A percentile compares a stretch with the other conserved stretches of the same genome.
Conservation (phyloP, 2,888 invertebrate species). For the Agrochola litura region DNA sequence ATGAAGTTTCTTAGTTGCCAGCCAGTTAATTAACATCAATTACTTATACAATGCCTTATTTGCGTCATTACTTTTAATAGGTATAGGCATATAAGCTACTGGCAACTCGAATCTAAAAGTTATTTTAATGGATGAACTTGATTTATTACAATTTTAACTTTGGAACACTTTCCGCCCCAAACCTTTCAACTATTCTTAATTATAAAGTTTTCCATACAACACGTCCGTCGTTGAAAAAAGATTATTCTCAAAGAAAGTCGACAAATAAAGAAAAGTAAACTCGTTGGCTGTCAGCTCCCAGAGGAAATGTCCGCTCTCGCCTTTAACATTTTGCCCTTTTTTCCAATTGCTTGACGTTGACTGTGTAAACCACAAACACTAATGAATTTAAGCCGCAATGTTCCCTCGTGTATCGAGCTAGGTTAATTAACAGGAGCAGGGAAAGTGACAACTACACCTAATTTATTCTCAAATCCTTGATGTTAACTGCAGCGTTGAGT, state of each 20-base stretch:
- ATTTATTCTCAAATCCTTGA: conserved; percentile 32
- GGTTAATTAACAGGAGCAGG: conserved; percentile 35
- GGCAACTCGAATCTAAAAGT: neutral
- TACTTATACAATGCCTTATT: conserved; percentile 45
- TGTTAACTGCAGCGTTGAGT: neutral
- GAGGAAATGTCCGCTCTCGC: conserved; percentile 52
- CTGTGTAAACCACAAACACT: conserved; percentile 53
- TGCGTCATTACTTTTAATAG: conserved; percentile 28
- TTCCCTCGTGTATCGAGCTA: conserved; percentile 36
- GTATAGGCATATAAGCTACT: conserved; percentile 1
- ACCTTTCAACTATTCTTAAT: conserved; percentile 48
- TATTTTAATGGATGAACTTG: neutral
- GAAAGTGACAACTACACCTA: conserved; percentile 34
- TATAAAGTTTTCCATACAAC: conserved; percentile 67
- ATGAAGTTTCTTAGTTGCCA: conserved; percentile 60
- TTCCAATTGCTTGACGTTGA: conserved; percentile 51
- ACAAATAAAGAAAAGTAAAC: conserved; percentile 59
- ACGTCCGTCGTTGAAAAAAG: conserved; percentile 56
- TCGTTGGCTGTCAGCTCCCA: conserved; percentile 58
- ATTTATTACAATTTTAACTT: conserved; percentile 23
- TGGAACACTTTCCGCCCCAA: conserved; percentile 7
- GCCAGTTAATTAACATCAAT: conserved; percentile 55
- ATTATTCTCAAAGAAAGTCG: conserved; percentile 61
- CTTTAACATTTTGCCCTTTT: conserved; percentile 56
- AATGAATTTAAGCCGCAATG: conserved; percentile 56